phyloP scores from a whole-genome alignment of 1,140 invertebrate species.

The Diprion similis region DNA sequence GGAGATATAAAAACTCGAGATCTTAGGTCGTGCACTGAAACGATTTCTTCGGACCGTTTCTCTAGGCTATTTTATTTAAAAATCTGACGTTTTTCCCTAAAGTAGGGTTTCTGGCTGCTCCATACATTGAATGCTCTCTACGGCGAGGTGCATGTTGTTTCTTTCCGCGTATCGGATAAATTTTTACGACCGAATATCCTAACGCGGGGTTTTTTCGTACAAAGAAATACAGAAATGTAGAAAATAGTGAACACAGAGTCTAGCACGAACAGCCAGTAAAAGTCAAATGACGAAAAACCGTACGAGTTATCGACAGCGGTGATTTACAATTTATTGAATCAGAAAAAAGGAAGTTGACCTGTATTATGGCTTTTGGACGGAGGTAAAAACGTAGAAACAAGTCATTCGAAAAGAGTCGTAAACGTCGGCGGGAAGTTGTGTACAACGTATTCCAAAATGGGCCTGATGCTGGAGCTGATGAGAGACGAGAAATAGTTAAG shows the following conservation, averaged over 20 bases:
- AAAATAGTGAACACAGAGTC: too few relatives aligned
- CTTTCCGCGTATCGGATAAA: conserved; percentile 28
- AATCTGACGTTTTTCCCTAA: too few relatives aligned
- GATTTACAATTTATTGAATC: conserved; percentile 8
- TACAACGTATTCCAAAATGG: not conserved
- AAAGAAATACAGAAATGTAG: too few relatives aligned
- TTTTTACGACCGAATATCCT: conserved; percentile 43
- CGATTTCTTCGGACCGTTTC: too few relatives aligned
- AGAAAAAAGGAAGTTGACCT: not conserved
- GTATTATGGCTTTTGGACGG: not conserved
- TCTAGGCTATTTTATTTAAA: too few relatives aligned
- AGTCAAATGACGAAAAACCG: not conserved
- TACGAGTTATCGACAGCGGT: not conserved
- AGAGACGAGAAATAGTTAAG: not conserved
- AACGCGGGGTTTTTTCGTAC: not conserved
- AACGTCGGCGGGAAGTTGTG: conserved; percentile 23
- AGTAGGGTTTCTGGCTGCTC: too few relatives aligned
- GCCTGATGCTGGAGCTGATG: not conserved
- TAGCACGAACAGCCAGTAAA: not conserved
- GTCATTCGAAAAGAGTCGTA: conserved; percentile 37
- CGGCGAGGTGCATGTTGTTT: not conserved
- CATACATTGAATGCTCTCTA: too few relatives aligned
- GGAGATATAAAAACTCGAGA: too few relatives aligned
- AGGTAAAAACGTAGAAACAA: not conserved
- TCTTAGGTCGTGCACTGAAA: too few relatives aligned